phyloP scores from a whole-genome alignment of 2,888 invertebrate species.

The Cistogaster globosa region DNA sequence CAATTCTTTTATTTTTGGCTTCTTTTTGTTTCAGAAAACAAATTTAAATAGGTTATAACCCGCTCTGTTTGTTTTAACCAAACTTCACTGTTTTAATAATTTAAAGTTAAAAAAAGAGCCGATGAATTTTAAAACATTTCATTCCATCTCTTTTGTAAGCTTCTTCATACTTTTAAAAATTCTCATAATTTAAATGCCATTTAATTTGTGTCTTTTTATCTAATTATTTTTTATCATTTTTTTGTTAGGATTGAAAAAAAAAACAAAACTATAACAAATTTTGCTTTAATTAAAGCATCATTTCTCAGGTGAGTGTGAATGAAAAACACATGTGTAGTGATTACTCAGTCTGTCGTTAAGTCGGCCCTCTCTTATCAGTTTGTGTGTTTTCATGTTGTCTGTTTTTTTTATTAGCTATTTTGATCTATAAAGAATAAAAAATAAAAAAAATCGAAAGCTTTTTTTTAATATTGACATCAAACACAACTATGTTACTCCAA shows the following conservation, averaged over 20 bases:
- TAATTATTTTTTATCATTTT: conserved; percentile 29
- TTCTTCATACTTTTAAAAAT: conserved; percentile 6
- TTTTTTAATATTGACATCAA: neutral
- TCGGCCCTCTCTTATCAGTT: neutral
- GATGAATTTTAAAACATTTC: neutral
- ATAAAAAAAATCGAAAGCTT: neutral
- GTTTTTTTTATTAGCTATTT: no score
- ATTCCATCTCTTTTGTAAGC: neutral
- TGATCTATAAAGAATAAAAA: neutral
- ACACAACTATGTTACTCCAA: neutral
- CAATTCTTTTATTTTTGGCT: no score
- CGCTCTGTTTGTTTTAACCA: no score
- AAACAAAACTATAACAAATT: neutral
- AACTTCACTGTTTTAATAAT: no score
- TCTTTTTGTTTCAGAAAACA: no score
- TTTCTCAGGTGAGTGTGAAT: conserved; percentile 54
- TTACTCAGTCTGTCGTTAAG: neutral
- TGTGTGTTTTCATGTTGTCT: neutral
- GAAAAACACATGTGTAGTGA: conserved; percentile 18
- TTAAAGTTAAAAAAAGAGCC: neutral
- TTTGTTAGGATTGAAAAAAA: conserved; percentile 49
- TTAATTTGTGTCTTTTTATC: conserved; percentile 45
- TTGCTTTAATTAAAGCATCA: conserved; percentile 61
- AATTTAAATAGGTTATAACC: no score
- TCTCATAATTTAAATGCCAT: conserved; percentile 37